These are phyloP conservation scores for Macrophya annulata DNA, from an alignment of 2,888 invertebrate species.

Conservation along the genomic window DNA sequence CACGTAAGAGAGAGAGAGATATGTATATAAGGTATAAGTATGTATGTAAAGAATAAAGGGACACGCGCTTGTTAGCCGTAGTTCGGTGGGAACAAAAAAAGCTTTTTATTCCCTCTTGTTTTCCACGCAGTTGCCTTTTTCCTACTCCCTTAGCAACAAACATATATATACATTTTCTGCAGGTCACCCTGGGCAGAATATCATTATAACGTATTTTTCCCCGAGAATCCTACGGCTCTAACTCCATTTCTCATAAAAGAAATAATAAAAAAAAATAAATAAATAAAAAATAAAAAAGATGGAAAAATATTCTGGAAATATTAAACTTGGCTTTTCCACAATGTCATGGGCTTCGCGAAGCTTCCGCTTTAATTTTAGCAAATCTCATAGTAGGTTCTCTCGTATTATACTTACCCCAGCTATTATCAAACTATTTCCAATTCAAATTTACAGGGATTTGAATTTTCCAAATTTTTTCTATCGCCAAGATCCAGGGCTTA, in stretches of 20 bases:
- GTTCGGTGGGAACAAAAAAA: conserved; percentile 55
- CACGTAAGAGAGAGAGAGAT: background rate
- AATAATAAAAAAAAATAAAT: background rate
- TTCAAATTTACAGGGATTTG: background rate
- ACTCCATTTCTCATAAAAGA: background rate
- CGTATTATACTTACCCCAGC: background rate
- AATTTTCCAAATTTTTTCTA: background rate
- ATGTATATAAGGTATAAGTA: no score
- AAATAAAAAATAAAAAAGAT: background rate
- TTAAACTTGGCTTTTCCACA: background rate
- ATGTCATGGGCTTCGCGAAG: background rate
- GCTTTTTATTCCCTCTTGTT: conserved; percentile 57
- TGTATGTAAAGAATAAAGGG: conserved; percentile 58
- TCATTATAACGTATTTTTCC: conserved; percentile 1
- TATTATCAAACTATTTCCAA: background rate
- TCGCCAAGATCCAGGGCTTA: background rate
- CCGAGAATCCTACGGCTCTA: conserved; percentile 9
- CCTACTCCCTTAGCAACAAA: conserved; percentile 48
- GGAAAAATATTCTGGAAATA: background rate
- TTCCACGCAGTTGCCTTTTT: conserved; percentile 55
- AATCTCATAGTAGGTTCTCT: background rate
- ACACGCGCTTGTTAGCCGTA: conserved; percentile 66
- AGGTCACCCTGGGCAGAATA: background rate
- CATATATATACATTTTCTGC: background rate
- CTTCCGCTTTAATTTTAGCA: background rate